Conservation (phyloP, 35 echinoderm and acorn worm species). For the Eucidaris tribuloides region DNA sequence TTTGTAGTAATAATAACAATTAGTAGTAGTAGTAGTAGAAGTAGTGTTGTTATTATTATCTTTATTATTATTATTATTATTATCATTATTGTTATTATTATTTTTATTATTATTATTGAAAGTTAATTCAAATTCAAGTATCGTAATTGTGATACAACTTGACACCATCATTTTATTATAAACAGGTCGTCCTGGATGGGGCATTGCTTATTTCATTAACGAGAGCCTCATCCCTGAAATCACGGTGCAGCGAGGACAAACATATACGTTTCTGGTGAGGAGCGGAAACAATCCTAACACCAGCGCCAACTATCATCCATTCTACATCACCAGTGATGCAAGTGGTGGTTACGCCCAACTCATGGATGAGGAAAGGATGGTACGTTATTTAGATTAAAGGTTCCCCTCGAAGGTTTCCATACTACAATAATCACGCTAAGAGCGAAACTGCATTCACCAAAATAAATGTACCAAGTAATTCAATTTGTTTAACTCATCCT, state of each 20-base stretch:
- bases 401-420: neutral
- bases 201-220: constrained; percentile 80
- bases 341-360: constrained; percentile 55
- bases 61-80: neutral
- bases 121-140: neutral
- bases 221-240: constrained; percentile 53
- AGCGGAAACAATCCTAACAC: constrained; percentile 37
- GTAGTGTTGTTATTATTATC: too few species aligned
- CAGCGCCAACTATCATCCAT: constrained; percentile 62
- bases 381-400: too few species aligned
- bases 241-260: constrained; percentile 32
- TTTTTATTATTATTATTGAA: too few species aligned
- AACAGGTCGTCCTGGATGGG: constrained; percentile 56
- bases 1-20: too few species aligned
- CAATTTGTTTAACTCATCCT: too few species aligned
- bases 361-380: constrained; percentile 17
- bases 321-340: constrained; percentile 74
- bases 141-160: neutral
- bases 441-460: neutral
- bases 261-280: constrained; percentile 62
- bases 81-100: neutral
- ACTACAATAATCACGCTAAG: neutral
- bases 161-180: neutral
- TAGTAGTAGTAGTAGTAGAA: too few species aligned
- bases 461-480: neutral